Evolutionary conservation across 2,888 invertebrate genomes (phyloP).

Genomic region (Calameuta filiformis): DNA sequence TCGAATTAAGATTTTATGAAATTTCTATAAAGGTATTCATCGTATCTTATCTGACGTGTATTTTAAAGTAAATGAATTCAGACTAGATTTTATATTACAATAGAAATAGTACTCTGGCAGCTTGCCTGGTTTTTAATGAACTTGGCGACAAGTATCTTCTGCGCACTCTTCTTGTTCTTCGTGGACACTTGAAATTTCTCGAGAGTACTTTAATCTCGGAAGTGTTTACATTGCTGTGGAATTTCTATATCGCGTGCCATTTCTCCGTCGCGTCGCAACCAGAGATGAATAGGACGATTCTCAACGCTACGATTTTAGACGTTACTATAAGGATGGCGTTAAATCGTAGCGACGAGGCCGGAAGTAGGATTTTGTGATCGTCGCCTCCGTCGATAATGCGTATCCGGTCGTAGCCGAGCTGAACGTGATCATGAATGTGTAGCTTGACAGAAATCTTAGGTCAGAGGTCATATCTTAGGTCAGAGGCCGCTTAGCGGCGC

Average conservation of each 20-base stretch:
- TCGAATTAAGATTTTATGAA: neutral
- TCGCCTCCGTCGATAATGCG: too few relatives aligned
- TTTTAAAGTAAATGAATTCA: neutral
- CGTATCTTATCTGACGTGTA: neutral
- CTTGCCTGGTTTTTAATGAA: neutral
- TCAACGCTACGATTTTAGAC: too few relatives aligned
- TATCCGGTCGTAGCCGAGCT: too few relatives aligned
- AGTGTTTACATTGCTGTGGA: neutral
- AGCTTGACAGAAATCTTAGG: too few relatives aligned
- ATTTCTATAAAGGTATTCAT: neutral
- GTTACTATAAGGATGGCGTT: too few relatives aligned
- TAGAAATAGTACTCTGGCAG: neutral
- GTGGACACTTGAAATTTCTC: neutral
- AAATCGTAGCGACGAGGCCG: too few relatives aligned
- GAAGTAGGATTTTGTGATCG: too few relatives aligned
- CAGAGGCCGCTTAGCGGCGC: neutral
- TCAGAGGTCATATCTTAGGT: too few relatives aligned
- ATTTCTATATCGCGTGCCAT: neutral
- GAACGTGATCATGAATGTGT: too few relatives aligned
- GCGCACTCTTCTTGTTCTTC: neutral
- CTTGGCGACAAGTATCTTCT: conserved; percentile 1
- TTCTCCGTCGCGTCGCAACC: neutral
- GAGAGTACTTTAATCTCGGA: neutral
- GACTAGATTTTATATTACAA: neutral
- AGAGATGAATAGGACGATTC: too few relatives aligned